phyloP scores from a whole-genome alignment of 2,113 vertebrate species.

The Acanthisitta chloris region DNA sequence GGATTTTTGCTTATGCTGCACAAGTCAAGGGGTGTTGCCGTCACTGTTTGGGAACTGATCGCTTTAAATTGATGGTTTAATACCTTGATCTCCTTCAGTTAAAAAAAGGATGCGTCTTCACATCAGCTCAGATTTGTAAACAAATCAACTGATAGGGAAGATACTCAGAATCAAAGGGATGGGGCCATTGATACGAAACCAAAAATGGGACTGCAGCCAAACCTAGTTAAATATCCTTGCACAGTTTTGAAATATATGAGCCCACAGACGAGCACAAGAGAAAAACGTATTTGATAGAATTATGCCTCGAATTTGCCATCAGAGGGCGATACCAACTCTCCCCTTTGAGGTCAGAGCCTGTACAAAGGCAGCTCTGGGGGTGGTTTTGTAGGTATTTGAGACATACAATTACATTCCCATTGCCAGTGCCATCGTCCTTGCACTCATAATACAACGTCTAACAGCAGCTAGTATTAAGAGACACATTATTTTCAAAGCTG shows the following conservation, averaged over 20 bases:
- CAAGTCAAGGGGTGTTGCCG: conserved; percentile 44
- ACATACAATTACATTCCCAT: neutral
- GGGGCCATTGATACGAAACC: neutral
- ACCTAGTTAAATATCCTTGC: neutral
- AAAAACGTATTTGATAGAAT: neutral
- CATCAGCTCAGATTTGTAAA: conserved; percentile 52
- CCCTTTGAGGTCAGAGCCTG: conserved; percentile 27
- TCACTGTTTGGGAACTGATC: conserved; percentile 47
- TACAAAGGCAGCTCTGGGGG: neutral
- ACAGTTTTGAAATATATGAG: neutral
- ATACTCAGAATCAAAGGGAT: conserved; percentile 17
- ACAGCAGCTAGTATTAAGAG: conserved; percentile 6
- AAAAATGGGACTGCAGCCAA: neutral
- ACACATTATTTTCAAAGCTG: conserved; percentile 23
- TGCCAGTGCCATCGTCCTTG: neutral
- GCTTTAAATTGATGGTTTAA: conserved; percentile 61
- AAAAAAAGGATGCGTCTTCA: conserved; percentile 25
- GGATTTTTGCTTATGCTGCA: conserved; percentile 47
- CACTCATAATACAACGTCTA: neutral
- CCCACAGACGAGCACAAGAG: neutral
- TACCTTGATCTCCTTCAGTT: conserved; percentile 50
- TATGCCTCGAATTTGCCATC: conserved; percentile 15
- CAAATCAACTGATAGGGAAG: conserved; percentile 52
- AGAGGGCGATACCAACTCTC: conserved; percentile 47
- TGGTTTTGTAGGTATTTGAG: neutral